Evolutionary conservation across 2,888 invertebrate species (phyloP), one percentile per base, ranked within the genome.

Genomic region (Cosmorhoe ocellata): DNA sequence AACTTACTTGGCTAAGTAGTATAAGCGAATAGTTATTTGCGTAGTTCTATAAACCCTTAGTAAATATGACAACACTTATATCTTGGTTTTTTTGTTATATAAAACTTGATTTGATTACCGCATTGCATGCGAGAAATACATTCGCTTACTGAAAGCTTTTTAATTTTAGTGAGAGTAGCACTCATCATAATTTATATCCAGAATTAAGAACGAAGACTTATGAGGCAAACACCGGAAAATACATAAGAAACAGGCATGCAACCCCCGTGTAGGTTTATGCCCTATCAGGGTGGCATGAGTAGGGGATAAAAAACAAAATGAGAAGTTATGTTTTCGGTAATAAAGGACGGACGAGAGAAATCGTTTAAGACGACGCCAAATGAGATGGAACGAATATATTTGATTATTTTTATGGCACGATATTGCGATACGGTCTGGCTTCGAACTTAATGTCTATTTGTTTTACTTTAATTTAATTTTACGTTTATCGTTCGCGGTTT

Each of bases 371-470:
- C 80, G 81, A 80, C 78, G 80, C 81, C 84, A 90, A 90, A 90
- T 90, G 90, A 90, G 89, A 86, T 84, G 89, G 88, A 89, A 89
- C 88, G 85, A 87, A 90, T 89, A 89, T 85, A 88, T 89, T 89
- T 88, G 88, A 90, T 89, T 90, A 89, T 87, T 88, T 89, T 90
- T 89, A 90, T 87, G 86, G 84, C 79, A 73, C 68, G 79, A 81
- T 87, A 87, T 88, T 82, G 89, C 85, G 82, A 84, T 86, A 85
- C 82, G 78, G 73, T 65, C 64, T 70, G 75, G 78, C 66, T 71
- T 67, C 75, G 74, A 70, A 65, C 76, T 75, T 85, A 84, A 88
- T 84, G 79, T 82, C 74, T 86, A 81, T 89, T 86, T 86, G 83
- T 87, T 88, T 84, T 84, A 84, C 76, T 80, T 69, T 67, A 81